A percentile compares a stretch with the other conserved stretches of the same genome.
Evolutionary conservation across 2,888 invertebrate species (phyloP).

Genomic region (Zhuqinia jingwanae): DNA sequence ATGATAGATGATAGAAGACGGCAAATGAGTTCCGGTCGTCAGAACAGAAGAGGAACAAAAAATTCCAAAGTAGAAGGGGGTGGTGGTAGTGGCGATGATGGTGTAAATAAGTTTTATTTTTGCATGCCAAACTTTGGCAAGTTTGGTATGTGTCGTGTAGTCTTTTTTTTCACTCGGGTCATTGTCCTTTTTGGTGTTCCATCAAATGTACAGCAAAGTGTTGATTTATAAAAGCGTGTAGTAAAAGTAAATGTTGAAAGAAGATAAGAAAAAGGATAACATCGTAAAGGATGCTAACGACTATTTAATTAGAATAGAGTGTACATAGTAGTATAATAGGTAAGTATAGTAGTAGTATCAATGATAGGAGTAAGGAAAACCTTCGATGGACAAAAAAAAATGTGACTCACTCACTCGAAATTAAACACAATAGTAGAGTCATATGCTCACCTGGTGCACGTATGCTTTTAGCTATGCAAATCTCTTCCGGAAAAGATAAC

Average conservation of each 20-base stretch:
- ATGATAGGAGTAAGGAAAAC: conserved; percentile 15
- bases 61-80: background rate
- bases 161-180: conserved; percentile 14
- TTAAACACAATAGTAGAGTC: too few species aligned
- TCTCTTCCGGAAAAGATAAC: conserved; percentile 67
- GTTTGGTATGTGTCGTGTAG: conserved; percentile 16
- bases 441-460: conserved; percentile 15
- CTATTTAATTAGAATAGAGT: conserved; percentile 44
- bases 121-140: conserved; percentile 47
- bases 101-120: conserved; percentile 45
- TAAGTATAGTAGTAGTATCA: background rate
- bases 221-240: conserved; percentile 7
- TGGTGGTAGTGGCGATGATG: background rate
- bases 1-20: conserved; percentile 18
- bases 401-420: background rate
- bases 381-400: conserved; percentile 3
- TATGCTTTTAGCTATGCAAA: conserved; percentile 44
- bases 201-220: background rate
- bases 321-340: background rate
- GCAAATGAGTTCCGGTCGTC: conserved; percentile 5
- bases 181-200: conserved; percentile 48
- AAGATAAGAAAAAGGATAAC: conserved; percentile 32
- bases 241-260: conserved; percentile 42
- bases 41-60: background rate
- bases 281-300: conserved; percentile 45